phyloP scores from a whole-genome alignment of 2,113 vertebrate genomes.

The Limnothrissa miodon region DNA sequence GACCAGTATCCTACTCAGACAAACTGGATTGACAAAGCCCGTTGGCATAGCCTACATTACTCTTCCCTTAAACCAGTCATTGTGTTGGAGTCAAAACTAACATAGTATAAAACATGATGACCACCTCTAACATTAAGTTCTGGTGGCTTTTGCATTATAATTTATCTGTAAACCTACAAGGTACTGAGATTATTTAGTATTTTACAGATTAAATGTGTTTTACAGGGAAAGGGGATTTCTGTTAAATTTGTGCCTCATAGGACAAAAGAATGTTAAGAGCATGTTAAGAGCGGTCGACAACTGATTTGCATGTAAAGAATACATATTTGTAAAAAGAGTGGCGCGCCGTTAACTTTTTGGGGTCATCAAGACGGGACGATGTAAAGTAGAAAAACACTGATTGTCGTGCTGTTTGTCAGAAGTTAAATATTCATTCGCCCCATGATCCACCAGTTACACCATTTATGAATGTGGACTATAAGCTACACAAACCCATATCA shows the following conservation, averaged over 20 bases:
- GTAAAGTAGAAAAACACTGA: background rate
- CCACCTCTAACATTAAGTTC: too few species aligned
- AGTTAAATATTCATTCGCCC: background rate
- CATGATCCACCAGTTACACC: background rate
- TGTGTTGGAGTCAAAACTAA: too few species aligned
- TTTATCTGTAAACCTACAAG: too few species aligned
- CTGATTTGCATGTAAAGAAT: background rate
- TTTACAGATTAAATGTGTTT: too few species aligned
- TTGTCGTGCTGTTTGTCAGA: too few species aligned
- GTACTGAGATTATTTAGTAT: too few species aligned
- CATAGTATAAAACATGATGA: too few species aligned
- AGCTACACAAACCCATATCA: background rate
- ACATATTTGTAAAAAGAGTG: background rate
- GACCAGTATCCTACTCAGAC: constrained; percentile 7
- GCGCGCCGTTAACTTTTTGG: background rate
- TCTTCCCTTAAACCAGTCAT: background rate
- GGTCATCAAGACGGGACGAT: background rate
- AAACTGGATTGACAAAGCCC: constrained; percentile 30
- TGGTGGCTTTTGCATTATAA: too few species aligned
- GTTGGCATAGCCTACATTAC: background rate
- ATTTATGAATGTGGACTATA: background rate
- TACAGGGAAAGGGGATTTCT: too few species aligned
- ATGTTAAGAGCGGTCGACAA: background rate
- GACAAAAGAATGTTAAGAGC: background rate
- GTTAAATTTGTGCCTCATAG: too few species aligned